A percentile compares a stretch with the other conserved stretches of the same genome.
Evolutionary conservation across 2,113 vertebrate species (phyloP).

Genomic region (Mirounga angustirostris): DNA sequence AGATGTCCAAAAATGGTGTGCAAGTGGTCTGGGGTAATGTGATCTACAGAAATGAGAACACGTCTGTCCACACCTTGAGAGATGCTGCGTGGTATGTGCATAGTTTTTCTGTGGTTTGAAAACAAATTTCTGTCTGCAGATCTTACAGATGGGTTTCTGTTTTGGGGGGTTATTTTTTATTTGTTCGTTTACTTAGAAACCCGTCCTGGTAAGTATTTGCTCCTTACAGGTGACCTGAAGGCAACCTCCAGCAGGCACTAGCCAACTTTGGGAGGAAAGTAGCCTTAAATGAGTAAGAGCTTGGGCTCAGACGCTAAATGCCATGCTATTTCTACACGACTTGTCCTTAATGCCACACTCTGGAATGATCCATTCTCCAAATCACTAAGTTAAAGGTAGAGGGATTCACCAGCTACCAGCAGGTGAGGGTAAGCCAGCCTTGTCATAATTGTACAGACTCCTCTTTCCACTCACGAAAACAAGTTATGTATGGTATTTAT

Average conservation of each 20-base stretch:
- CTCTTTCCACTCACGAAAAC: conserved; percentile 60
- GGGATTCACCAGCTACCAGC: conserved; percentile 50
- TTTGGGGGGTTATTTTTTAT: neutral
- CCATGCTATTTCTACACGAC: neutral
- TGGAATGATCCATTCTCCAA: conserved; percentile 15
- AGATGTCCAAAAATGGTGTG: neutral
- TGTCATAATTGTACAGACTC: neutral
- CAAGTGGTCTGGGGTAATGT: neutral
- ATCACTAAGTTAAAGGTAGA: conserved; percentile 3
- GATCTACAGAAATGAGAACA: neutral
- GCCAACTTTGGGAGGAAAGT: neutral
- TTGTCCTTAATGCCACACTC: neutral
- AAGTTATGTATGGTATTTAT: conserved; percentile 78
- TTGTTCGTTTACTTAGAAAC: conserved; percentile 1
- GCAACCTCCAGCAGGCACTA: neutral
- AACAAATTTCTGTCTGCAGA: conserved; percentile 5
- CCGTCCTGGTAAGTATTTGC: neutral
- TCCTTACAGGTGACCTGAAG: neutral
- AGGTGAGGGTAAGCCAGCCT: conserved; percentile 31
- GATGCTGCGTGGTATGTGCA: neutral
- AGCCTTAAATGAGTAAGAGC: neutral
- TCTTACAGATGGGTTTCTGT: conserved; percentile 12
- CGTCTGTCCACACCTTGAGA: neutral
- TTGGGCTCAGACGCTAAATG: neutral
- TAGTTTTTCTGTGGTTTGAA: conserved; percentile 29